phyloP scores from a whole-genome alignment of 2,113 vertebrate species.

The Cettia cetti region DNA sequence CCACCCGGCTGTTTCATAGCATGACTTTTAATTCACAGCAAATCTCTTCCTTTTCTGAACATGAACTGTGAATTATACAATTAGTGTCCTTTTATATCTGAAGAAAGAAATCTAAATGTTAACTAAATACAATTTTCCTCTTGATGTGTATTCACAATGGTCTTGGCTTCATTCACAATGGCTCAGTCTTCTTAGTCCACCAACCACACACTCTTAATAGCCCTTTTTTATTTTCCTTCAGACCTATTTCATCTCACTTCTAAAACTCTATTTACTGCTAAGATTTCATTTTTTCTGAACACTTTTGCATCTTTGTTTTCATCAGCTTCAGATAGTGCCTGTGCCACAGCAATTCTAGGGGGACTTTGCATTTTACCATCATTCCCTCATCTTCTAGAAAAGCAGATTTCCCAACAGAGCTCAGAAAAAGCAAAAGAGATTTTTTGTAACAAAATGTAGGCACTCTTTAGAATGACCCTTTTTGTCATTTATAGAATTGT shows the following conservation, averaged over 20 bases:
- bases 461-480: background rate
- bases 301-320: background rate
- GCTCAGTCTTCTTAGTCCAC: background rate
- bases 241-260: background rate
- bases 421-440: background rate
- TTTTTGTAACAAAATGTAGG: background rate
- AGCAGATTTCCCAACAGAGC: background rate
- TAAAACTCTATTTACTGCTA: background rate
- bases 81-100: constrained; percentile 7
- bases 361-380: background rate
- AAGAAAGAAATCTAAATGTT: constrained; percentile 30
- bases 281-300: background rate
- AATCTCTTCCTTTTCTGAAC: background rate
- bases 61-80: constrained; percentile 16
- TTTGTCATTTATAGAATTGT: background rate
- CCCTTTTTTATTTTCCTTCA: background rate
- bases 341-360: background rate
- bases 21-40: background rate
- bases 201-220: background rate
- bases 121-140: background rate
- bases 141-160: background rate
- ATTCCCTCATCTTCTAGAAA: background rate
- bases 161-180: no score
- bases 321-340: background rate
- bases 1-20: background rate